phyloP scores from a whole-genome alignment of 1,140 invertebrate species.

The Dreissena rostriformis region DNA sequence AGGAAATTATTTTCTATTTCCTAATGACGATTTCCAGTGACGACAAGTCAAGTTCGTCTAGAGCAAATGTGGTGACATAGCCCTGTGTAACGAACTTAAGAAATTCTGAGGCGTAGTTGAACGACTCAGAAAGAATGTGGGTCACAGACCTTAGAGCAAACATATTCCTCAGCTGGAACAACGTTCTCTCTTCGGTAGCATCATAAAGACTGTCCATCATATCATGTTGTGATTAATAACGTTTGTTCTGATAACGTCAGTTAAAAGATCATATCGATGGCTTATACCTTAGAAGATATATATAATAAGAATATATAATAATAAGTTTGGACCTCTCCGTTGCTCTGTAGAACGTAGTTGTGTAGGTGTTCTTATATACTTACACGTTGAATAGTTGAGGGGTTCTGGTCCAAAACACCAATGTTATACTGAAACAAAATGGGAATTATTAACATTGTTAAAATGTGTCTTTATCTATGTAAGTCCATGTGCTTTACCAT shows the following conservation, averaged over 20 bases:
- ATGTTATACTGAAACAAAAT: slow-evolving; percentile 2
- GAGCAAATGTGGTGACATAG: not conserved
- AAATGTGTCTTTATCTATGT: not conserved
- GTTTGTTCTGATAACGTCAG: not conserved
- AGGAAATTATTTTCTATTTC: too few species aligned
- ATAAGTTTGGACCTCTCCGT: not conserved
- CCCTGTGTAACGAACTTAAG: not conserved
- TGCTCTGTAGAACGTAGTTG: not conserved
- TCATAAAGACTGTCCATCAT: not conserved
- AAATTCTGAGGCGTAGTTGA: not conserved
- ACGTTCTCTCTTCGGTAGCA: not conserved
- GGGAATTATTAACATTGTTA: not conserved
- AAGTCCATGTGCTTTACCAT: not conserved
- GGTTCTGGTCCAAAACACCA: not conserved
- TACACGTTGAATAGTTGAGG: not conserved
- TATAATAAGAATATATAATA: not conserved
- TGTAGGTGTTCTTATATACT: not conserved
- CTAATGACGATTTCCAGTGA: too few species aligned
- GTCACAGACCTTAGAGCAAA: slow-evolving; percentile 4
- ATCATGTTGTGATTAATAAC: not conserved
- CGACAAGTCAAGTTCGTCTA: not conserved
- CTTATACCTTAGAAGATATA: not conserved
- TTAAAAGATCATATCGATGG: not conserved
- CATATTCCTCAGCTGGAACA: not conserved
- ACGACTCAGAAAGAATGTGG: not conserved